These are phyloP conservation scores for Drosophila helvetica DNA, from an alignment of 2,888 invertebrate species.

Conservation along the genomic window DNA sequence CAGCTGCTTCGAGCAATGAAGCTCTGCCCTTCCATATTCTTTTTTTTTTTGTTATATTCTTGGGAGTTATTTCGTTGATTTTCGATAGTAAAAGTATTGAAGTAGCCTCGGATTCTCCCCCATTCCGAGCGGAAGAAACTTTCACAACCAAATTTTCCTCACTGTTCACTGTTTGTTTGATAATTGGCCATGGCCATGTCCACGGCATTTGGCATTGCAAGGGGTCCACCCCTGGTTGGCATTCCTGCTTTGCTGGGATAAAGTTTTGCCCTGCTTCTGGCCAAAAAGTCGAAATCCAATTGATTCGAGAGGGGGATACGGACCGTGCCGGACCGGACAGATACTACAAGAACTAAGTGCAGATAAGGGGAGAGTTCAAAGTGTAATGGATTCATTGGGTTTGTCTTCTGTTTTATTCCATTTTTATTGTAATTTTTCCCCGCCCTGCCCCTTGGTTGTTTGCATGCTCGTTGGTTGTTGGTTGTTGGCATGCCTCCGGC, in stretches of 20 bases:
- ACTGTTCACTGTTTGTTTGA: constrained; percentile 59
- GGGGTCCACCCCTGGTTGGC: constrained; percentile 11
- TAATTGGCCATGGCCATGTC: constrained; percentile 70
- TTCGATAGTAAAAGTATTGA: constrained; percentile 47
- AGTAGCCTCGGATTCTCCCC: constrained; percentile 5
- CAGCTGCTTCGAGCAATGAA: background rate
- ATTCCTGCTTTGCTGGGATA: constrained; percentile 24
- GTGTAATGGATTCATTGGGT: constrained; percentile 47
- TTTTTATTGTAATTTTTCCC: constrained; percentile 16
- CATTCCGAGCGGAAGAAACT: constrained; percentile 33
- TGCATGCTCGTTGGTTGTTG: constrained; percentile 36
- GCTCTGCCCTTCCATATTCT: constrained; percentile 15
- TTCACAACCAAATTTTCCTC: constrained; percentile 68
- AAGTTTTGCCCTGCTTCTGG: constrained; percentile 48
- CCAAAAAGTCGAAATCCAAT: constrained; percentile 51
- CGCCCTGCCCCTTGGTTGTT: constrained; percentile 11
- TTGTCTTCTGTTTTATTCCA: constrained; percentile 30
- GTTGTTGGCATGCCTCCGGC: constrained; percentile 41
- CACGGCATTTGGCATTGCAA: constrained; percentile 45
- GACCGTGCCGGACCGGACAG: background rate
- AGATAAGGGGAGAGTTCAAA: constrained; percentile 30
- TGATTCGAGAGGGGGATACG: constrained; percentile 31
- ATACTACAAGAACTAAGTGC: background rate
- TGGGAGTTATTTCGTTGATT: constrained; percentile 65
- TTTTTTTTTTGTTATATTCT: constrained; percentile 24